A percentile compares a stretch with the other conserved stretches of the same genome.
Evolutionary conservation across 2,113 vertebrate genomes (phyloP).

Genomic region (Chascanopsetta lugubris): DNA sequence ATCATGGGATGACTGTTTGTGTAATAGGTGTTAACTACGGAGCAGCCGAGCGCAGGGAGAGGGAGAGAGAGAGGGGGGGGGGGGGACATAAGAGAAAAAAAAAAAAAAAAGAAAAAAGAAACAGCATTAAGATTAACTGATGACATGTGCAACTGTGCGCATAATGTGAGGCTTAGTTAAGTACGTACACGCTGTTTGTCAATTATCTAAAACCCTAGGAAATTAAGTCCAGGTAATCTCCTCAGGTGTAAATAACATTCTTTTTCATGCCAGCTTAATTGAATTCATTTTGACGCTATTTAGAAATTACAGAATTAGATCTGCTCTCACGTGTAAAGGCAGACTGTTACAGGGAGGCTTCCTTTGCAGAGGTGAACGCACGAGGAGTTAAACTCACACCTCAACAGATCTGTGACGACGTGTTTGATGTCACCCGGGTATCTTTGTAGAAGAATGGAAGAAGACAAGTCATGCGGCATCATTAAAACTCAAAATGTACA

Average conservation of each 20-base stretch:
- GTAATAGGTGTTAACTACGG: conserved; percentile 75
- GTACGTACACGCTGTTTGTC: conserved; percentile 75
- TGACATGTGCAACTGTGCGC: conserved; percentile 79
- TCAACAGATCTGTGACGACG: conserved; percentile 32
- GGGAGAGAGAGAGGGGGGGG: conserved; percentile 41
- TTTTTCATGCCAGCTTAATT: conserved; percentile 72
- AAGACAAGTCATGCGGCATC: no score
- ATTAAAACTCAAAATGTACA: no score
- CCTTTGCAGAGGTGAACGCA: conserved; percentile 34
- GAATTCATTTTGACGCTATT: conserved; percentile 68
- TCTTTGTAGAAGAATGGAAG: no score
- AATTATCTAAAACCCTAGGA: conserved; percentile 77
- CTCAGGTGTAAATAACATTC: conserved; percentile 77
- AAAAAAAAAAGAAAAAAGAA: conserved; percentile 68
- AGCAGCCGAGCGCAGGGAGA: conserved; percentile 48
- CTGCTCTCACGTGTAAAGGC: conserved; percentile 39
- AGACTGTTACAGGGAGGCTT: conserved; percentile 20
- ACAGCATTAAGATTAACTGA: conserved; percentile 74
- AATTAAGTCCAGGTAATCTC: conserved; percentile 77
- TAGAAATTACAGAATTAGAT: conserved; percentile 65
- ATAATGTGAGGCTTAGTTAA: conserved; percentile 77
- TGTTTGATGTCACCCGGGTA: no score
- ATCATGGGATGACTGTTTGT: conserved; percentile 71
- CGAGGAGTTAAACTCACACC: conserved; percentile 41
- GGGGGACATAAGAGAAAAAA: conserved; percentile 53